Evolutionary conservation across 2,113 vertebrate genomes (phyloP), one percentile per base, ranked within the genome.

Genomic region (Leuciscus idus): DNA sequence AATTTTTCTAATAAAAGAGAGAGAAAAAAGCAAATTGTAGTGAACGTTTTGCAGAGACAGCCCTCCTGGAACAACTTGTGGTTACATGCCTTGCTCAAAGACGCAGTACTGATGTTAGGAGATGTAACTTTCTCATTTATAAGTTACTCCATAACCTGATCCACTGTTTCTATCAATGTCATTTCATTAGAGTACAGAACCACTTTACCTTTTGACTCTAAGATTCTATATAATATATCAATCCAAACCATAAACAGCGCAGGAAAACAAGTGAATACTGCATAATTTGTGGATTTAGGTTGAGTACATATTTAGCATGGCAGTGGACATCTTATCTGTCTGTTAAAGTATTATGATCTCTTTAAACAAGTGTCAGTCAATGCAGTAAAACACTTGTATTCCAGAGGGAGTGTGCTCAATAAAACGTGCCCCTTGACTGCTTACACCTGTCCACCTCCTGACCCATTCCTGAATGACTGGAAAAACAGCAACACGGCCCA

Each of bases 401-500:
- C 23, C 43, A 48, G 73, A 75, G 43, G 73, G 21, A 72, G 73
- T 75, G 13, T 48, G 26, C 33, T 52, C 46, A 80, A 61, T 57
- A 61, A 73, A 83, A 55, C 4, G 28, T 48, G 46, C 28, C 66
- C 50, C 13, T 73, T 4, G 8, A 57, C 21, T 57, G 12, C 21
- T 73, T 33, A 23, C 21, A 86, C 64, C 78, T 61, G 78, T 81
- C 68, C 52, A 83, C 80, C 72, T 83, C 64, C 70, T 87, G 68
- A 73, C 6, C 57, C 23, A 55, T 52, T 82, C 10, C 43, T 83
- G 36, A 79, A 21, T 46, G 26, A 62, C 43, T 43, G 59, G 48
- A 62, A 46, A 57, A 81, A 74, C 17, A 30, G 19, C 26, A n/a
- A 62, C 33, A 74, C 0, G 39, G 28, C 23, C 48, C 68, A 81